phyloP scores from a whole-genome alignment of 2,113 vertebrate genomes.

The Irena cyanogastra region DNA sequence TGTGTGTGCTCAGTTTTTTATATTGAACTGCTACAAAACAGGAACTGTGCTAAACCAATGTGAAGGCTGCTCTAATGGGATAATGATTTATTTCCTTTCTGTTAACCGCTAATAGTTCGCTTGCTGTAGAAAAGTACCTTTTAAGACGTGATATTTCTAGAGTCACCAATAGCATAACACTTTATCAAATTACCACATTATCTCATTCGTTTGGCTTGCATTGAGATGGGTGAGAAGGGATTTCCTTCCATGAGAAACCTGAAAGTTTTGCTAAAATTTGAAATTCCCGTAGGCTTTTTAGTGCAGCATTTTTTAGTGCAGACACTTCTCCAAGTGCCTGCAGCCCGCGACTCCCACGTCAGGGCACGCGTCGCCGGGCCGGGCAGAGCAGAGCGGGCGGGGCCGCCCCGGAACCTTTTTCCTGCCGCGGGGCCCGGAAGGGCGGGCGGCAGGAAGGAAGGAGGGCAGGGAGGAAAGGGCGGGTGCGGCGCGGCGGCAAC shows the following conservation, averaged over 20 bases:
- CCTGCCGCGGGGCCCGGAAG: background rate
- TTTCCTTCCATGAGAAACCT: background rate
- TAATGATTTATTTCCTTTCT: background rate
- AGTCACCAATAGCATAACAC: rapidly evolving
- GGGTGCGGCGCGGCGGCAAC: background rate
- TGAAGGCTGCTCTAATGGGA: background rate
- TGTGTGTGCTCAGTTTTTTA: background rate
- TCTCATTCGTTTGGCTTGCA: background rate
- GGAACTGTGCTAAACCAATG: background rate
- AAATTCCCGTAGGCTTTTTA: background rate
- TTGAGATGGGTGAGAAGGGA: background rate
- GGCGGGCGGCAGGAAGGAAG: background rate
- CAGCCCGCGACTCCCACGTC: rapidly evolving
- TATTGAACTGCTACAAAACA: background rate
- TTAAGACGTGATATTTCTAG: background rate
- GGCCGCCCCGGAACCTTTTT: background rate
- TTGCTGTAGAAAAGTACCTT: background rate
- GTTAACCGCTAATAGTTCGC: background rate
- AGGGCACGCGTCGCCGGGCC: rapidly evolving
- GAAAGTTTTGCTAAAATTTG: background rate
- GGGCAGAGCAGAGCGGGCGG: background rate
- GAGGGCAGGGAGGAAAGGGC: background rate
- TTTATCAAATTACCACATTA: background rate
- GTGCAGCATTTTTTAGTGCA: rapidly evolving
- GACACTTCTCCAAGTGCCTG: too few species aligned